phyloP scores from a whole-genome alignment of 1,140 invertebrate species.

The Drosophila aff. region DNA sequence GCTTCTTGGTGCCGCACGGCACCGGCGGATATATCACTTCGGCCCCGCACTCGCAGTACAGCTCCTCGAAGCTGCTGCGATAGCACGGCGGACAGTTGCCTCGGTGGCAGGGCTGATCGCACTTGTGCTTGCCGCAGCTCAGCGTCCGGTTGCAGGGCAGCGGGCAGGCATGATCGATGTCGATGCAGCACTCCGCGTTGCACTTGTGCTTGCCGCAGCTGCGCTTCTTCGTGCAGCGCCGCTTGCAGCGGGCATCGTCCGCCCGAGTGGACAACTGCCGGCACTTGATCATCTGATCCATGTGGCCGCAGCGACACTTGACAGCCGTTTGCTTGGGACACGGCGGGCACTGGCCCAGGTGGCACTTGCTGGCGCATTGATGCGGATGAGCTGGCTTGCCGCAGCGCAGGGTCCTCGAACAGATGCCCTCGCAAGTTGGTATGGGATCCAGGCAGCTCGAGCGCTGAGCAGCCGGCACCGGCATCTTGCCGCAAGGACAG shows the following conservation, averaged over 20 bases:
- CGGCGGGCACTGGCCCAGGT: slow-evolving; percentile 91
- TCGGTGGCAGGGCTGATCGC: slow-evolving; percentile 94
- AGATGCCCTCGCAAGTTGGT: slow-evolving; percentile 93
- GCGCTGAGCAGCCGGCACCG: slow-evolving; percentile 85
- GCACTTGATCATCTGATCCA: slow-evolving; percentile 93
- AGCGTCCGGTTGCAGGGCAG: slow-evolving; percentile 92
- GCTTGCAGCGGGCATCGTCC: slow-evolving; percentile 92
- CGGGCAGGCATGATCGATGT: slow-evolving; percentile 93
- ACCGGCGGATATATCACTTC: slow-evolving; percentile 95
- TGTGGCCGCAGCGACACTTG: slow-evolving; percentile 96
- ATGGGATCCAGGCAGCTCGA: slow-evolving; percentile 93
- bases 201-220: slow-evolving; percentile 96
- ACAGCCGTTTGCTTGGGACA: slow-evolving; percentile 92
- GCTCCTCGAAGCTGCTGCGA: slow-evolving; percentile 95
- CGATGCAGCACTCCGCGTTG: slow-evolving; percentile 93
- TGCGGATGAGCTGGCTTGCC: slow-evolving; percentile 91
- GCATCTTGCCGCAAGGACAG: slow-evolving; percentile 95
- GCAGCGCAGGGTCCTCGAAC: slow-evolving; percentile 92
- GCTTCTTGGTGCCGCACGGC: slow-evolving; percentile 94
- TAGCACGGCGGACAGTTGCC: slow-evolving; percentile 94
- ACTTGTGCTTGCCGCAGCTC: slow-evolving; percentile 94
- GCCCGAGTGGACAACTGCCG: slow-evolving; percentile 89
- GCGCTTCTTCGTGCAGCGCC: slow-evolving; percentile 93
- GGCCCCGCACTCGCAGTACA: slow-evolving; percentile 95
- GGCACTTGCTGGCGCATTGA: slow-evolving; percentile 90